Percentiles rank a stretch among this genome's conserved stretches.
phyloP scores from a whole-genome alignment of 2,797 vertebrate genomes.

The Coluber constrictor region DNA sequence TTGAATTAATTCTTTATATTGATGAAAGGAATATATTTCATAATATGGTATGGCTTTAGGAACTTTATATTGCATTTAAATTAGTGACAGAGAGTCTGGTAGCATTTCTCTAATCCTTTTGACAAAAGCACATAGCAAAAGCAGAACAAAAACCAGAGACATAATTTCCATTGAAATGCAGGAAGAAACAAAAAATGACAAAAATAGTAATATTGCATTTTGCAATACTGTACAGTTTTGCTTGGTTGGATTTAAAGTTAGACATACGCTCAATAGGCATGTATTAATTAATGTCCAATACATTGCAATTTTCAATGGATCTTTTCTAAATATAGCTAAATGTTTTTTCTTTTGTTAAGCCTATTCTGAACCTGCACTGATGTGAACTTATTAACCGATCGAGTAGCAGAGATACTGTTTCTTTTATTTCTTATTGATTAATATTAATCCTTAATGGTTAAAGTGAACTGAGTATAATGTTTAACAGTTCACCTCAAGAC shows the following conservation, averaged over 20 bases:
- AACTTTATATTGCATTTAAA: not conserved
- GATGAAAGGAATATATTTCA: not conserved
- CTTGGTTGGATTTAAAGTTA: not conserved
- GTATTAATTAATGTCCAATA: not conserved
- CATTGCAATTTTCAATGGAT: not conserved
- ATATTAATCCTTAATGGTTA: not conserved
- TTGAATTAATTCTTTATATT: not conserved
- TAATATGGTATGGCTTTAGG: not conserved
- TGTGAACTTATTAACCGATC: not conserved
- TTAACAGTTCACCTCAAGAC: not conserved
- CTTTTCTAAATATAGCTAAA: not conserved
- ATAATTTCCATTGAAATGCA: not conserved
- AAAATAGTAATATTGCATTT: not conserved
- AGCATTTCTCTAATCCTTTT: accelerated
- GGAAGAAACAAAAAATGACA: not conserved
- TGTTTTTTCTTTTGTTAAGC: not conserved
- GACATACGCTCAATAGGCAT: not conserved
- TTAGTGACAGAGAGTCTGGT: constrained; percentile 21
- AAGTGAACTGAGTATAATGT: not conserved
- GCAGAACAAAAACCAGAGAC: not conserved
- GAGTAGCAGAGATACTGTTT: not conserved
- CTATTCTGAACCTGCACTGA: not conserved
- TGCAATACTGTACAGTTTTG: not conserved
- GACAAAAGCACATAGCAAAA: constrained; percentile 3
- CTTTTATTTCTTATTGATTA: not conserved